Evolutionary conservation across 2,113 vertebrate species (phyloP), one percentile per base, ranked within the genome.

Genomic region (Heliornis fulica): DNA sequence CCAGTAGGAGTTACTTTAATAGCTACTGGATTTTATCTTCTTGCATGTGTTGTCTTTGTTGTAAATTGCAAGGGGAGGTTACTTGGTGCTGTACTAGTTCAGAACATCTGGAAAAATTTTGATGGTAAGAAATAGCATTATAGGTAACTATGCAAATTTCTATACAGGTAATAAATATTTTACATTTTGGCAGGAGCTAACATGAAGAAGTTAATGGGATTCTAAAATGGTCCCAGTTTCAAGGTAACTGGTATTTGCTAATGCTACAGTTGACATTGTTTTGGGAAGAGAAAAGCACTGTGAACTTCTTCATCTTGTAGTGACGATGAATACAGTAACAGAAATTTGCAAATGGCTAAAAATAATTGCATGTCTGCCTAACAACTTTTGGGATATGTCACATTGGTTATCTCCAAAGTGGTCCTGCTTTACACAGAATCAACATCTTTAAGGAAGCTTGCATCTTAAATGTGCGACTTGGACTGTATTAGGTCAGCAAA

Each of bases 131-230:
- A 89, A 90, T 65, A 90, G 96, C 88, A 97, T 97, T 94, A 97
- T 96, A 96, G 96, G 94, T 95, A 93, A 96, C 63, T 94, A 91
- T 96, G 96, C 94, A 96, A 96, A 96, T 96, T 97, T 91, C 46
- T 97, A 95, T 95, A 95, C 89, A 94, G 94, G 92, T 95, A 95
- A 91, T 96, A 94, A 97, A 94, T 80, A 88, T 14, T 78, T 84
- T 75, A 79, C 75, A 18, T 77, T 88, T 90, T 93, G 77, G 76
- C 93, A 96, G 66, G 64, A 48, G 14, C 65, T 92, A 80, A 82
- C 14, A 38, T 89, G 91, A 96, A 94, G 89, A 94, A 82, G 51
- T 89, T 87, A 83, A 68, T 93, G 80, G 90, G 89, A 93, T 92
- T 95, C 74, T 94, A 96, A 91, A 95, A 71, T 78, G 69, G 32